phyloP scores from a whole-genome alignment of 2,888 invertebrate genomes.

The Cheilosia soror region DNA sequence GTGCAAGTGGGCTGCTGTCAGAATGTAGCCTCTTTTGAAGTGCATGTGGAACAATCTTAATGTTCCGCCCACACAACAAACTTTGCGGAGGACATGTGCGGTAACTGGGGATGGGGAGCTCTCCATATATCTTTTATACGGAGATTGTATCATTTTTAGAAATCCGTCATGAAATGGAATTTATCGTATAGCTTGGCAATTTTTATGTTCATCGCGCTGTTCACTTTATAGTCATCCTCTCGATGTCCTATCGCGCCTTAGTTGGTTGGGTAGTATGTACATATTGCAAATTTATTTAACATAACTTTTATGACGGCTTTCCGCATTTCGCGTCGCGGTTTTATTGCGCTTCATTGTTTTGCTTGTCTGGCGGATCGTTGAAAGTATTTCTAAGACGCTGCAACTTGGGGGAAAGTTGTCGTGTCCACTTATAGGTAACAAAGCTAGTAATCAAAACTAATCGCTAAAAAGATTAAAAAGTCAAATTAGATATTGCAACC shows the following conservation, averaged over 20 bases:
- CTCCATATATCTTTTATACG: not conserved
- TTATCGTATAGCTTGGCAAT: conserved; percentile 45
- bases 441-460: too few species aligned
- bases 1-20: conserved; percentile 5
- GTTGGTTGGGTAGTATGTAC: conserved; percentile 1
- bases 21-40: conserved; percentile 14
- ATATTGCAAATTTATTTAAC: conserved; percentile 43
- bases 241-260: conserved; percentile 1
- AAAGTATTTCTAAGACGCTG: conserved; percentile 10
- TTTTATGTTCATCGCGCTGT: conserved; percentile 51
- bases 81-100: not conserved
- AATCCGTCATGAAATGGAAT: conserved; percentile 67
- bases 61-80: conserved; percentile 44
- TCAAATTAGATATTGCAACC: too few species aligned
- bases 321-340: conserved; percentile 28
- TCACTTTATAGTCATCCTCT: not conserved
- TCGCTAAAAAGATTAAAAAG: too few species aligned
- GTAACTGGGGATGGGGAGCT: not conserved
- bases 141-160: conserved; percentile 42
- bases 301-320: conserved; percentile 51
- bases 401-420: not conserved
- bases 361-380: conserved; percentile 12
- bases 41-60: conserved; percentile 49
- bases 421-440: not conserved
- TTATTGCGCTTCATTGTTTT: conserved; percentile 24